These are phyloP conservation scores for Melanocharis versteri DNA, from an alignment of 2,113 vertebrate genomes.

Conservation along the genomic window DNA sequence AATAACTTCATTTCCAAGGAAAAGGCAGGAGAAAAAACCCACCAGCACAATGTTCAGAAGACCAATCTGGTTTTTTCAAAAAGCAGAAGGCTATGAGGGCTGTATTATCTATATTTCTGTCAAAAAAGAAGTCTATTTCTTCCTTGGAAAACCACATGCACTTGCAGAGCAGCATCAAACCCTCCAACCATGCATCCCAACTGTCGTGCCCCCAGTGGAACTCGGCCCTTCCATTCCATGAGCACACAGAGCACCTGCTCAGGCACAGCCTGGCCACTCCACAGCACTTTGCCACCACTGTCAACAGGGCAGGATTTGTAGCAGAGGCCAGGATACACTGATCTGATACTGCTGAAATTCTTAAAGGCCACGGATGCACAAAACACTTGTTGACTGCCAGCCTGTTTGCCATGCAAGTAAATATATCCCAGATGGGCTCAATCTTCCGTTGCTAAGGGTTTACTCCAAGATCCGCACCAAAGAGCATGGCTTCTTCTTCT, in stretches of 20 bases:
- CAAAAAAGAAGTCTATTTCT: neutral
- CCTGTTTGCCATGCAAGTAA: neutral
- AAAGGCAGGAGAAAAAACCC: neutral
- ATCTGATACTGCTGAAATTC: neutral
- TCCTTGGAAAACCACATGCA: neutral
- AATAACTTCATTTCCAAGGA: neutral
- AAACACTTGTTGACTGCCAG: neutral
- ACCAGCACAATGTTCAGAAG: neutral
- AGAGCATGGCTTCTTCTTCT: neutral
- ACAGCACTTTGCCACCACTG: neutral
- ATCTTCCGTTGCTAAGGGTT: neutral
- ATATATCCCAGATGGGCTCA: neutral
- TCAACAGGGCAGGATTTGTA: neutral
- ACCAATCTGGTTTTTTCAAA: neutral
- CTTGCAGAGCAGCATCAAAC: neutral
- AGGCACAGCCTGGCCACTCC: neutral
- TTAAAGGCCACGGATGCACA: neutral
- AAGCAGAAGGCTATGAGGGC: neutral
- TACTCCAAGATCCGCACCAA: neutral
- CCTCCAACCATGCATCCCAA: too few species aligned
- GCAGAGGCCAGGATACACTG: neutral
- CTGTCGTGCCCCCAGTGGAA: neutral
- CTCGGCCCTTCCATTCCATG: accelerated
- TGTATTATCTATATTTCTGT: neutral
- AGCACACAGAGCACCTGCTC: neutral